A percentile compares a stretch with the other conserved stretches of the same genome.
These are phyloP conservation scores for Sciurus niger DNA, from an alignment of 2,113 vertebrate species.

Conservation along the genomic window DNA sequence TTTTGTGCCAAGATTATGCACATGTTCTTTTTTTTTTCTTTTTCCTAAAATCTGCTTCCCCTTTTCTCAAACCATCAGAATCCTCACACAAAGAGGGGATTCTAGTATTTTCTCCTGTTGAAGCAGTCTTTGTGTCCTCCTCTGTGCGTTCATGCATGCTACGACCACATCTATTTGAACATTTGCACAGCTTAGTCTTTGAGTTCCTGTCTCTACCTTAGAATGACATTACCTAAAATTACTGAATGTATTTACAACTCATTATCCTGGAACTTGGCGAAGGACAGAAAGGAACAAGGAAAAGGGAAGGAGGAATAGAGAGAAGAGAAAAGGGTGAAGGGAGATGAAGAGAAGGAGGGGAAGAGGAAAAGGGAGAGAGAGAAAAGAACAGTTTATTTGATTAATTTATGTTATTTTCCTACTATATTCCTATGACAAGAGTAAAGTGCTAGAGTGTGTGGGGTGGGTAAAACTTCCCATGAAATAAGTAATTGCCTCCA, in stretches of 20 bases:
- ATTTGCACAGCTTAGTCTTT: background rate
- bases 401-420: background rate
- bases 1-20: background rate
- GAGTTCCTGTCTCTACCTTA: background rate
- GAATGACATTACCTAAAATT: background rate
- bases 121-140: background rate
- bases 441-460: background rate
- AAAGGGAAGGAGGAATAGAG: rapidly evolving
- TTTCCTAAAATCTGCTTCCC: background rate
- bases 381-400: background rate
- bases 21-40: background rate
- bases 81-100: background rate
- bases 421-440: conserved; percentile 7
- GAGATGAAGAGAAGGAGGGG: no score
- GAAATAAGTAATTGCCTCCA: conserved; percentile 48
- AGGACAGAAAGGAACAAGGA: background rate
- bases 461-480: background rate
- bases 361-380: background rate
- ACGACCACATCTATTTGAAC: background rate
- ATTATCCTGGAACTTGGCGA: background rate
- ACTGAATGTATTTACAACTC: background rate
- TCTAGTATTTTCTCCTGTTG: background rate
- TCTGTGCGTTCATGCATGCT: background rate
- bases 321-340: background rate
- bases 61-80: conserved; percentile 4